Base-by-base conservation (phyloP, 2,797 vertebrate genomes). In the Graptemys geographica region DNA sequence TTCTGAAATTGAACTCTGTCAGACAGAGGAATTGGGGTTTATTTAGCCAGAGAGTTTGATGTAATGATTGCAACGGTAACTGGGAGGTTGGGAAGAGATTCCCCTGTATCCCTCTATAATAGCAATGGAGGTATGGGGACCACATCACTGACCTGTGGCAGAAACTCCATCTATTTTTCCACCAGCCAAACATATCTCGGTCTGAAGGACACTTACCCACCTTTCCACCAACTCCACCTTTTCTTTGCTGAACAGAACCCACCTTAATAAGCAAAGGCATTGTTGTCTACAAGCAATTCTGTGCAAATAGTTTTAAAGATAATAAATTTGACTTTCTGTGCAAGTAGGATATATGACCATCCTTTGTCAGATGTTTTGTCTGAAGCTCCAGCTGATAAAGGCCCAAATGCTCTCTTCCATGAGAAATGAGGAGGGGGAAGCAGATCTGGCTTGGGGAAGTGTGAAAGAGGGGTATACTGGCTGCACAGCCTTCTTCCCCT, bases 301-400 rank as follows among this genome's bases (percentile, higher is more conserved):
- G n/a, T 3, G 8, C 18, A 37, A 23, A 6, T 5, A 83, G 37
- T 15, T 47, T 47, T 18, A 15, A 25, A 65, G 89, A 53, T 15
- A 79, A 86, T 23, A 8, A 6, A 41, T 79, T 9, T 85, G 84
- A 7, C 18, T 52, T 78, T 84, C 52, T 62, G 18, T 76, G 55
- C 49, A 31, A 88, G 33, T 51, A 28, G 16, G 44, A 84, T 59
- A 55, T 84, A 56, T 3, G 84, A 27, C 11, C 56, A 52, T 25
- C 69, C 59, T 21, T 84, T 8, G 10, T 49, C 52, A 11, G 56
- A 12, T 3, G 78, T 13, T 79, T 41, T 69, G 86, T 23, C 74
- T 31, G 11, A 83, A 44, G 21, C 4, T 8, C 11, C 44, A 33
- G 12, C 49, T 84, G 93, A 76, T 84, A 76, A 86, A 94, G 89